phyloP scores from a whole-genome alignment of 1,140 invertebrate species.

The Magallana angulata region DNA sequence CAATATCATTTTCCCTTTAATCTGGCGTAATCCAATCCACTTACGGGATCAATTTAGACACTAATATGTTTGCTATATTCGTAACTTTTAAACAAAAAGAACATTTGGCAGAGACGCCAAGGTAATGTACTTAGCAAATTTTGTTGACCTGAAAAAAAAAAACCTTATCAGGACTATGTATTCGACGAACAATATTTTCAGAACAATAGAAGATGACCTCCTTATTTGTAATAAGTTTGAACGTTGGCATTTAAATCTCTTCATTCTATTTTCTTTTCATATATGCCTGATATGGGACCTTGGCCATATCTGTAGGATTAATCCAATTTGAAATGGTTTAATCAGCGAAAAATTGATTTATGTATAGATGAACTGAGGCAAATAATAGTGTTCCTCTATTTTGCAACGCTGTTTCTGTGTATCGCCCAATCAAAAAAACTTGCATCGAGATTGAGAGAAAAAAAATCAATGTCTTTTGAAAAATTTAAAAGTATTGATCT shows the following conservation, averaged over 20 bases:
- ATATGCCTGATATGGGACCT: not conserved
- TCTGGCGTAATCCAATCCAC: not conserved
- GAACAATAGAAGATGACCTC: conserved; percentile 12
- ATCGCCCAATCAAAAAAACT: too few relatives aligned
- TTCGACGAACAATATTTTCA: not conserved
- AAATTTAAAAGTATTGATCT: too few relatives aligned
- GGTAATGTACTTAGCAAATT: not conserved
- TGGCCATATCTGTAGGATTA: not conserved
- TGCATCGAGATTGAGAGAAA: too few relatives aligned
- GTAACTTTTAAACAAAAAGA: not conserved
- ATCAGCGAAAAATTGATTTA: conserved; percentile 20
- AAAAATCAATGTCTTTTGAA: too few relatives aligned
- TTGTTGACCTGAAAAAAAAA: not conserved
- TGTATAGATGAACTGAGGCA: not conserved
- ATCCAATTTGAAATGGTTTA: not conserved
- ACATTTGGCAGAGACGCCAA: not conserved
- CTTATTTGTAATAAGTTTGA: conserved; percentile 8
- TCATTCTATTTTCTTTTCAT: not conserved
- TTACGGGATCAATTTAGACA: not conserved
- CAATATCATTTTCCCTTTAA: not conserved
- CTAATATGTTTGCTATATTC: not conserved
- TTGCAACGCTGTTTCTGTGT: too few relatives aligned
- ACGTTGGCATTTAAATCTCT: conserved; percentile 21
- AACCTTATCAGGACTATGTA: not conserved
- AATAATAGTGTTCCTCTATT: not conserved